Evolutionary conservation across 2,797 vertebrate genomes (phyloP).

Genomic region (Trichosurus vulpecula): DNA sequence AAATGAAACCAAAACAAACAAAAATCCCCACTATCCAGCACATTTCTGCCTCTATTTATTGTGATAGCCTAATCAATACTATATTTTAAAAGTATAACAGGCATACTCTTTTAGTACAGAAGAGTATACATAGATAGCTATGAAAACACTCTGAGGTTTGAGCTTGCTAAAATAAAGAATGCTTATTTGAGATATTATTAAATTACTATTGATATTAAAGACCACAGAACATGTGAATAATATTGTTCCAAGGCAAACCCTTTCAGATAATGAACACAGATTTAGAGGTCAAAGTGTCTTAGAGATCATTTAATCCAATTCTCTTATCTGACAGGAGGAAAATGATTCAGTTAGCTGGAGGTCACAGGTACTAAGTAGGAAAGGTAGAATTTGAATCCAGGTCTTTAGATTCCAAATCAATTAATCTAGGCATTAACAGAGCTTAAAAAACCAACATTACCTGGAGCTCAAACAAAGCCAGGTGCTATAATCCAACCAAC

Average conservation of each 20-base stretch:
- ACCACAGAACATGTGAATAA: background rate
- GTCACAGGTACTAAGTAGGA: background rate
- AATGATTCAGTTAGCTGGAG: background rate
- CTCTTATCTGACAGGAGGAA: background rate
- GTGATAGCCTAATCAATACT: constrained; percentile 26
- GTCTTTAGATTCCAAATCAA: background rate
- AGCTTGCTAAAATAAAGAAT: constrained; percentile 31
- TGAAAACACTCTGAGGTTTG: constrained; percentile 50
- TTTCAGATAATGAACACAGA: background rate
- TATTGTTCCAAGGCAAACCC: background rate
- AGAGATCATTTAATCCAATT: too few relatives aligned
- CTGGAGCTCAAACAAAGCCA: too few relatives aligned
- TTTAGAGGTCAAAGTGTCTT: background rate
- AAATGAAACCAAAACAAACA: constrained; percentile 63
- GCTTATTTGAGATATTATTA: background rate
- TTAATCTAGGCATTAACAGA: background rate
- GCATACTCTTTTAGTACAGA: constrained; percentile 55
- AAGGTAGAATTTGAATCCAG: background rate
- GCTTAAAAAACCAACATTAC: background rate
- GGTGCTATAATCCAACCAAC: background rate
- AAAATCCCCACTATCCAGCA: background rate
- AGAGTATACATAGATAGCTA: background rate
- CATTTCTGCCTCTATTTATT: constrained; percentile 6
- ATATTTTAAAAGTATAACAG: constrained; percentile 50
- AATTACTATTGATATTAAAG: background rate